Conservation (phyloP, 53 echinoderm and acorn worm species). For the Crossaster papposus region DNA sequence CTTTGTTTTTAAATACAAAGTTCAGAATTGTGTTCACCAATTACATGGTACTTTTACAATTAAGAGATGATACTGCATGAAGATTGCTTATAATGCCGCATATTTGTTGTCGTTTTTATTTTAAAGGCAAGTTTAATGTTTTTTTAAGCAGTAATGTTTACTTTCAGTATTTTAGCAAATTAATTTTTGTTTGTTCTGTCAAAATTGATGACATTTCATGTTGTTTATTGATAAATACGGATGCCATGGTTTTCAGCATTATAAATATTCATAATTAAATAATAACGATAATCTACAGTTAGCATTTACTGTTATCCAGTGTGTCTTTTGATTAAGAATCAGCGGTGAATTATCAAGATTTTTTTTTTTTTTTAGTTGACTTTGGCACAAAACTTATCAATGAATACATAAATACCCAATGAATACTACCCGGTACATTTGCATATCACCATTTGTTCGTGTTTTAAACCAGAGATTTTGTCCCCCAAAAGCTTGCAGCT, state of each 20-base stretch:
- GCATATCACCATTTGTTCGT: background rate
- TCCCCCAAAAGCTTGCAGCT: background rate
- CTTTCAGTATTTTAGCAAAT: background rate
- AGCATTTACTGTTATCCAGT: no score
- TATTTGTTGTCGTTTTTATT: background rate
- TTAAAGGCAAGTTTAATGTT: background rate
- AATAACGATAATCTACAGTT: background rate
- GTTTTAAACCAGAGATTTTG: background rate
- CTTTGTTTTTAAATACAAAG: no score
- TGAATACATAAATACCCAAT: no score
- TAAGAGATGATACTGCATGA: no score
- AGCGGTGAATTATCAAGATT: no score
- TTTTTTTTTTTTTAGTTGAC: background rate
- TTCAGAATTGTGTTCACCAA: no score
- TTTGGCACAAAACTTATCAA: background rate
- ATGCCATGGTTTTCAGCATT: background rate
- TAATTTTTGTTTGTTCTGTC: background rate
- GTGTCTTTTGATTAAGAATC: no score
- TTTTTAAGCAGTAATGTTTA: background rate
- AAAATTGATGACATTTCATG: background rate
- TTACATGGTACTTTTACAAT: background rate
- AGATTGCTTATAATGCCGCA: no score
- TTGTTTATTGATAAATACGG: background rate
- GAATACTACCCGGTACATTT: background rate
- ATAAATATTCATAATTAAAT: background rate